Percentiles rank a stretch among this genome's conserved stretches.
phyloP scores from a whole-genome alignment of 2,888 invertebrate genomes.

The Halocaridina rubra region DNA sequence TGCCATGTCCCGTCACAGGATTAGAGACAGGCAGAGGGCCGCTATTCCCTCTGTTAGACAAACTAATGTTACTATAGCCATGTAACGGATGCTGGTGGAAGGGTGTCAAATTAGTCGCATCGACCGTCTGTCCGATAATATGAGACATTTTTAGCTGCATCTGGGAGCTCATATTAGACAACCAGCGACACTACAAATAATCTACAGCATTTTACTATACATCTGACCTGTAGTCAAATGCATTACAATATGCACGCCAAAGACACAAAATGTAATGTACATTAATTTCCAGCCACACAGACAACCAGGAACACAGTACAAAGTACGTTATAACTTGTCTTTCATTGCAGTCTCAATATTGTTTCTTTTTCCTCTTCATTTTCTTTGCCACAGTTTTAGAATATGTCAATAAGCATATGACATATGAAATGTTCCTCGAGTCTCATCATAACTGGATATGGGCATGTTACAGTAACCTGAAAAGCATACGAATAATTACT shows the following conservation, averaged over 20 bases:
- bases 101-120: conserved; percentile 26
- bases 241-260: no score
- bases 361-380: no score
- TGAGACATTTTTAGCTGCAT: conserved; percentile 23
- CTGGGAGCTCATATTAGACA: conserved; percentile 48
- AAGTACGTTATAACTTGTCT: no score
- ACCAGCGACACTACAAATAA: no score
- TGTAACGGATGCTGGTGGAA: conserved; percentile 49
- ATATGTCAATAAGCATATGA: no score
- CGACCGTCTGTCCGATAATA: conserved; percentile 28
- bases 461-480: neutral
- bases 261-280: no score
- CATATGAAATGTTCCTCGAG: no score
- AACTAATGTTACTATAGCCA: conserved; percentile 17
- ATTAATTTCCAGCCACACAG: no score
- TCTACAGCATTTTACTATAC: no score
- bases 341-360: no score
- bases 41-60: neutral
- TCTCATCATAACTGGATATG: neutral
- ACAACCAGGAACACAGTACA: no score
- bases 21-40: neutral
- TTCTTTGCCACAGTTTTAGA: neutral
- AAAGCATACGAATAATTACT: neutral
- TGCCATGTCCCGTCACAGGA: neutral
- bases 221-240: no score